Evolutionary conservation across 2,797 vertebrate species (phyloP).

Genomic region (Taenioides sp.): DNA sequence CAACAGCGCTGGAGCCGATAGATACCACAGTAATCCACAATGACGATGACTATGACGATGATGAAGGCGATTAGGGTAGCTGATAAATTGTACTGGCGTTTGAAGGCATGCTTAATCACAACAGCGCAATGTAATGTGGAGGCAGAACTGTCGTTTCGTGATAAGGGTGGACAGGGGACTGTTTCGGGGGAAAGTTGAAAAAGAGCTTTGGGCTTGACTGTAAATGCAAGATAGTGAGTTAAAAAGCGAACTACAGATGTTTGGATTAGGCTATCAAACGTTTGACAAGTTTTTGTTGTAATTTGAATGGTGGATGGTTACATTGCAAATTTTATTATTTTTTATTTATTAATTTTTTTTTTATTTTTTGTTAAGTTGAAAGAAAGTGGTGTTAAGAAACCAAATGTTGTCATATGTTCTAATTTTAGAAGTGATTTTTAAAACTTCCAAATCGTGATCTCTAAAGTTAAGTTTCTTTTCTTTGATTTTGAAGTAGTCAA

Average conservation of each 20-base stretch:
- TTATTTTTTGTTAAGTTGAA: not conserved
- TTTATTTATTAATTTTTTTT: too few relatives aligned
- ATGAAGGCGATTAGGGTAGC: constrained; percentile 17
- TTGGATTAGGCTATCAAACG: constrained; percentile 4
- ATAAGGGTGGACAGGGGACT: constrained; percentile 10
- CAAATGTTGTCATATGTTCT: not conserved
- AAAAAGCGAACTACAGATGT: constrained; percentile 29
- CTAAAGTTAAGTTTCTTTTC: not conserved
- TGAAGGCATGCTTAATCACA: constrained; percentile 15
- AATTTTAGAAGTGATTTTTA: not conserved
- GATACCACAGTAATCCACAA: constrained; percentile 37
- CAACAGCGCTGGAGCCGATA: constrained; percentile 47
- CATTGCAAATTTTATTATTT: not conserved
- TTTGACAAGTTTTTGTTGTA: not conserved
- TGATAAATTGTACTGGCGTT: constrained; percentile 28
- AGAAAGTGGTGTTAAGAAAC: not conserved
- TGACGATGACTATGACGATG: not conserved
- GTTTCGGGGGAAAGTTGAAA: constrained; percentile 5
- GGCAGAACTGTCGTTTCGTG: constrained; percentile 8
- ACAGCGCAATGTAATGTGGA: constrained; percentile 11
- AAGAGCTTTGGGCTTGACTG: not conserved
- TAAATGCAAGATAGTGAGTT: not conserved
- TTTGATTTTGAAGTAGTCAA: not conserved
- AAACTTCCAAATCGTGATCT: too few relatives aligned
- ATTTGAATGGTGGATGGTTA: not conserved